A percentile compares a stretch with the other conserved stretches of the same genome.
Evolutionary conservation across 2,797 vertebrate genomes (phyloP).

Genomic region (Pterois miles): DNA sequence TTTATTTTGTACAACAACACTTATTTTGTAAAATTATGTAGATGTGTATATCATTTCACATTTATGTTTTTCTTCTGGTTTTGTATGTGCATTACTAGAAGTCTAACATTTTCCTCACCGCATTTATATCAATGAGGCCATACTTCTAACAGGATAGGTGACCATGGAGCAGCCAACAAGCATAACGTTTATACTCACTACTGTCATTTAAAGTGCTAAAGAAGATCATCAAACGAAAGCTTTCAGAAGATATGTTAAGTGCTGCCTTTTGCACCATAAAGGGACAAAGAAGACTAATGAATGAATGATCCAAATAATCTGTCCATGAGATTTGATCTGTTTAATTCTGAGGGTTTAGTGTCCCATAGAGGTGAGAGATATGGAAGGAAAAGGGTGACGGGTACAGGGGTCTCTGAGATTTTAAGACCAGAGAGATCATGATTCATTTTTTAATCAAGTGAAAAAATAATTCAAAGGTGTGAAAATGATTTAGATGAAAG

Average conservation of each 20-base stretch:
- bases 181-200: neutral
- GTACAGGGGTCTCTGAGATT: neutral
- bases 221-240: neutral
- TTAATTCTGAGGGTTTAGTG: neutral
- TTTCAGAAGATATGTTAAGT: neutral
- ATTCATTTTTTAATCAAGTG: neutral
- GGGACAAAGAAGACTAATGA: neutral
- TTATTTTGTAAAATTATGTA: no score
- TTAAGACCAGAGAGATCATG: neutral
- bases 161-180: neutral
- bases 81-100: neutral
- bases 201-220: neutral
- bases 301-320: no score
- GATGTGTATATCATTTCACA: neutral
- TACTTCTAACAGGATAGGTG: neutral
- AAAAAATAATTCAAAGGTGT: neutral
- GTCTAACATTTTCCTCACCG: neutral
- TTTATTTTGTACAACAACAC: no score
- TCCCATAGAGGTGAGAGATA: neutral
- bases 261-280: neutral
- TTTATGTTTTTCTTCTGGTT: neutral
- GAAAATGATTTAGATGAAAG: neutral
- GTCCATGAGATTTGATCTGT: neutral
- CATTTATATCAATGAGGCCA: neutral
- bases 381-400: neutral